Percentiles rank a stretch among this genome's conserved stretches.
Conservation (phyloP, 53 echinoderm and acorn worm species). For the Hippasteria phrygiana region DNA sequence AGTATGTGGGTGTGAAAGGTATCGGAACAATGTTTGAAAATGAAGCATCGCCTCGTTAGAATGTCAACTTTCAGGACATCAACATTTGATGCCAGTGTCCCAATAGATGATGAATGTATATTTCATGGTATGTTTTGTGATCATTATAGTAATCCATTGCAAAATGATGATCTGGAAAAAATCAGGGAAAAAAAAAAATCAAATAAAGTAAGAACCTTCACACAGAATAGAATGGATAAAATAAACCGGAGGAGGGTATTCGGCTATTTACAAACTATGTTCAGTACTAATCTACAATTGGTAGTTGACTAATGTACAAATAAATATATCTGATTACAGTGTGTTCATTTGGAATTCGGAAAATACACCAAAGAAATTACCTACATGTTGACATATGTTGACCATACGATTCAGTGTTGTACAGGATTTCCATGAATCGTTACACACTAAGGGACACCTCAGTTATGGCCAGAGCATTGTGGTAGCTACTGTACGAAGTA, state of each 20-base stretch:
- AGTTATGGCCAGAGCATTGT: too few species aligned
- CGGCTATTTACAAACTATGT: conserved; percentile 12
- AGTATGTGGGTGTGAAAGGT: not conserved
- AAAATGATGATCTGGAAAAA: not conserved
- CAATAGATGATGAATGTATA: too few species aligned
- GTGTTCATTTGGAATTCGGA: not conserved
- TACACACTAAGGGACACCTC: too few species aligned
- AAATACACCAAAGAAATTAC: not conserved
- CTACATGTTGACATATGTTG: too few species aligned
- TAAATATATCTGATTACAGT: not conserved
- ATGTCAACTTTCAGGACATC: too few species aligned
- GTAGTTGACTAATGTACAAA: conserved; percentile 18
- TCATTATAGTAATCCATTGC: too few species aligned
- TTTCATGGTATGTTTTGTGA: too few species aligned
- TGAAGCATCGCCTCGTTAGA: too few species aligned
- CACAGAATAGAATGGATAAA: conserved; percentile 2
- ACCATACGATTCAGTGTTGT: too few species aligned
- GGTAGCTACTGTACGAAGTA: too few species aligned
- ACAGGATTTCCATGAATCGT: too few species aligned
- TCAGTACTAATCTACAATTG: not conserved
- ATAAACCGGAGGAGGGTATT: not conserved
- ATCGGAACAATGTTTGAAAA: not conserved
- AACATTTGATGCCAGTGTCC: too few species aligned
- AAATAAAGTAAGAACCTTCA: not conserved
- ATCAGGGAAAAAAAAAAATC: not conserved